Conservation (phyloP, 2,113 vertebrate species). For the Zosterops pallidus region DNA sequence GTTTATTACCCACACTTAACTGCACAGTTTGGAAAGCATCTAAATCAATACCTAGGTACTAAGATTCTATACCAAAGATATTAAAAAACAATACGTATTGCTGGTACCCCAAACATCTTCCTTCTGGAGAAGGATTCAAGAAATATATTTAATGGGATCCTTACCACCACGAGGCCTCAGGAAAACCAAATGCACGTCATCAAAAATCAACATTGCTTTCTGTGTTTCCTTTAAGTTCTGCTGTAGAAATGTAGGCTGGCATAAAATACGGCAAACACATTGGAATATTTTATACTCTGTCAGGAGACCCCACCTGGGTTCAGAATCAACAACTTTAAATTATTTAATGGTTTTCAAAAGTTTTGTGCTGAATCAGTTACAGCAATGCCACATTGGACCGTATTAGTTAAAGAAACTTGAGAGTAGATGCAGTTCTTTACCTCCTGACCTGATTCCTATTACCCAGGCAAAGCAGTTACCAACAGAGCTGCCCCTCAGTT, state of each 20-base stretch:
- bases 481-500: not conserved
- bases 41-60: not conserved
- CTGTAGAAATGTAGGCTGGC: not conserved
- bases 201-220: not conserved
- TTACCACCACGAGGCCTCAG: not conserved
- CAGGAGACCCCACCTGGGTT: not conserved
- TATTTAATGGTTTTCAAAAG: not conserved
- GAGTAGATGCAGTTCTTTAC: not conserved
- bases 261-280: not conserved
- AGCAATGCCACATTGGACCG: not conserved
- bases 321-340: not conserved
- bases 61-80: not conserved
- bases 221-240: not conserved
- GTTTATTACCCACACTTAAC: not conserved
- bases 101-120: not conserved
- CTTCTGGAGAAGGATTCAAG: not conserved
- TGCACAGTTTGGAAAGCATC: not conserved
- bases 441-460: not conserved
- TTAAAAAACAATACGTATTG: not conserved
- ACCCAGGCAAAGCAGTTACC: not conserved
- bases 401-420: not conserved
- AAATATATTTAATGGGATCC: not conserved
- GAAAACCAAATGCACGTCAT: not conserved
- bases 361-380: not conserved
- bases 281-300: not conserved